Evolutionary conservation across 2,888 invertebrate genomes (phyloP).

Genomic region (Sphaerophoria taeniata): DNA sequence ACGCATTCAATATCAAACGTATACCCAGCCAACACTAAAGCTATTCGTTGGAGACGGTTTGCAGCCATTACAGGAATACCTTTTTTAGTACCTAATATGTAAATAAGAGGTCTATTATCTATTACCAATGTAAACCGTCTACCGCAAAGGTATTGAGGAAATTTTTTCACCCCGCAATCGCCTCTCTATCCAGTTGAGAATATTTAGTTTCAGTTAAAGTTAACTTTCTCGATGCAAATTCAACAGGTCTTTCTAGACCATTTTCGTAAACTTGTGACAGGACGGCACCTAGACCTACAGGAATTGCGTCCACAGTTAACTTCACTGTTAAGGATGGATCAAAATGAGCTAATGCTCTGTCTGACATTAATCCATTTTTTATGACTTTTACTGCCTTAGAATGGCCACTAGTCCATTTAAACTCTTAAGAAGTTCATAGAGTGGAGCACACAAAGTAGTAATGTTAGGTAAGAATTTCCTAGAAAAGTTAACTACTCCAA

Average conservation of each 20-base stretch:
- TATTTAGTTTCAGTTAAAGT: no score
- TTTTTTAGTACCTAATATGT: no score
- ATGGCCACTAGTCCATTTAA: background rate
- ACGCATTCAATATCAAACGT: no score
- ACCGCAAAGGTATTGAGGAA: no score
- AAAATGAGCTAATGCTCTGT: constrained; percentile 14
- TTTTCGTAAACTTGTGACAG: constrained; percentile 7
- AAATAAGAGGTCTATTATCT: no score
- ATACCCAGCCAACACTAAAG: no score
- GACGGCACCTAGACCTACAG: constrained; percentile 2
- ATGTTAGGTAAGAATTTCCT: constrained; percentile 4
- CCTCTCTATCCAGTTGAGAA: no score
- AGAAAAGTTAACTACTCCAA: constrained; percentile 1
- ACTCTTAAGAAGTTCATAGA: background rate
- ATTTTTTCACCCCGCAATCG: no score
- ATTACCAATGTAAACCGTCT: no score
- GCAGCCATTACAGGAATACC: no score
- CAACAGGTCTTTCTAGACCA: constrained; percentile 4
- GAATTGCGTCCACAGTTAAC: background rate
- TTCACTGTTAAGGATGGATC: background rate
- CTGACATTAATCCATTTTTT: background rate
- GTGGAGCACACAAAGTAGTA: constrained; percentile 2
- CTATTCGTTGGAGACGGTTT: no score
- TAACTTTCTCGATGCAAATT: background rate
- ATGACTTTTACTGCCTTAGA: background rate